Percentiles rank a stretch among this genome's conserved stretches.
phyloP scores from a whole-genome alignment of 2,113 vertebrate species.

The Rhinopithecus roxellana region DNA sequence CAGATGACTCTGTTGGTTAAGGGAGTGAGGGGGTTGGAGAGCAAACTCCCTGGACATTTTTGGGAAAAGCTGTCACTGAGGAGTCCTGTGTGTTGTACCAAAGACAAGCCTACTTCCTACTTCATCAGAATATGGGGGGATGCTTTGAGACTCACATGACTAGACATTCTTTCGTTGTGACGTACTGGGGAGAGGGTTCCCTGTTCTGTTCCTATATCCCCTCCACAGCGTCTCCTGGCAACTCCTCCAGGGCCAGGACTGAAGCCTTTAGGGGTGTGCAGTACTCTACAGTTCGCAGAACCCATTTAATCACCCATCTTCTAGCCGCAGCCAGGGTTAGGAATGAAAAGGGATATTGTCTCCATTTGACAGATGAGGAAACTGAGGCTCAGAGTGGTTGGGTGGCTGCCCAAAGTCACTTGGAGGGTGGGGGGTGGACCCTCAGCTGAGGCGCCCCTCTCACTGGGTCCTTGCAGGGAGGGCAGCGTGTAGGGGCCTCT shows the following conservation, averaged over 20 bases:
- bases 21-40: neutral
- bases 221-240: neutral
- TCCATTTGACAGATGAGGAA: constrained; percentile 33
- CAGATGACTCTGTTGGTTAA: neutral
- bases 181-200: accelerated
- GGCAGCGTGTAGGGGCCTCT: neutral
- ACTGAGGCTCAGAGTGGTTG: constrained; percentile 1
- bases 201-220: neutral
- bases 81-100: neutral
- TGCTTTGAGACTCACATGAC: neutral
- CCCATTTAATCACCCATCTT: neutral
- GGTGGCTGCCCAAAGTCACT: neutral
- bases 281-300: neutral
- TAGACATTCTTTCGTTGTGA: neutral
- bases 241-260: neutral
- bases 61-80: neutral
- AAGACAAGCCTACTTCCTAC: neutral
- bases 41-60: neutral
- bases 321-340: neutral
- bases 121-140: neutral
- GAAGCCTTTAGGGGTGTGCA: neutral
- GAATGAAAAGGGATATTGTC: neutral
- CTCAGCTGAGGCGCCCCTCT: neutral
- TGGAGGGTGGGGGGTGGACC: neutral
- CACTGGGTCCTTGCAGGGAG: neutral